Conservation (phyloP, 2,797 vertebrate genomes). For the Coilia nasus region DNA sequence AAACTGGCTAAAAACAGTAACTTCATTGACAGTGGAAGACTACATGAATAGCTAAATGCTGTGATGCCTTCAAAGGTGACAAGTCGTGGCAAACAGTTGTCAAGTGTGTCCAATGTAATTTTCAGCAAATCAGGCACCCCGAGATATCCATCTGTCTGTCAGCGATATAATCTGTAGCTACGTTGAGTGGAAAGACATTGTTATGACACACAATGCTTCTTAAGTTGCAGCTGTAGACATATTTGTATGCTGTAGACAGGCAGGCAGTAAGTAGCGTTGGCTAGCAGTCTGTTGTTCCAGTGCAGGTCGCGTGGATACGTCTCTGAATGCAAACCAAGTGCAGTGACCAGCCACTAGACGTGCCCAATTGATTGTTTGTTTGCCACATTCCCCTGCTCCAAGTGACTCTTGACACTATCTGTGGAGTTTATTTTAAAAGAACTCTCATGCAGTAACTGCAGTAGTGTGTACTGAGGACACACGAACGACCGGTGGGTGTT, state of each 20-base stretch:
- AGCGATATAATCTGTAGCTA: neutral
- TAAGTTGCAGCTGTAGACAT: neutral
- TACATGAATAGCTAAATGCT: neutral
- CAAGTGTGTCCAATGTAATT: neutral
- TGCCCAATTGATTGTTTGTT: constrained; percentile 37
- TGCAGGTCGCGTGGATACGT: too few species aligned
- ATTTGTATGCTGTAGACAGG: neutral
- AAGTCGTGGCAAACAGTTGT: neutral
- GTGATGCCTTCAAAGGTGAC: neutral
- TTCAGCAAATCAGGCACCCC: neutral
- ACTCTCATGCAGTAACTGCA: neutral
- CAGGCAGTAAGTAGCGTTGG: too few species aligned
- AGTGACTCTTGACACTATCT: neutral
- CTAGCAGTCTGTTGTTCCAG: too few species aligned
- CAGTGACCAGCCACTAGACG: constrained; percentile 19
- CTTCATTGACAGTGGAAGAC: neutral
- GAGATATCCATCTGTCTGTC: neutral
- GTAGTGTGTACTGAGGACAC: neutral
- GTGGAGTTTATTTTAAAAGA: neutral
- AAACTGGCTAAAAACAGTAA: neutral
- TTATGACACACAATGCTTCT: neutral
- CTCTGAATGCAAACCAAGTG: neutral
- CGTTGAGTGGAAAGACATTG: neutral
- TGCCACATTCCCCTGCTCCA: constrained; percentile 27
- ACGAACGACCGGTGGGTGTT: neutral